These are phyloP conservation scores for Vanessa atalanta DNA, from an alignment of 1,140 invertebrate genomes.

Conservation along the genomic window DNA sequence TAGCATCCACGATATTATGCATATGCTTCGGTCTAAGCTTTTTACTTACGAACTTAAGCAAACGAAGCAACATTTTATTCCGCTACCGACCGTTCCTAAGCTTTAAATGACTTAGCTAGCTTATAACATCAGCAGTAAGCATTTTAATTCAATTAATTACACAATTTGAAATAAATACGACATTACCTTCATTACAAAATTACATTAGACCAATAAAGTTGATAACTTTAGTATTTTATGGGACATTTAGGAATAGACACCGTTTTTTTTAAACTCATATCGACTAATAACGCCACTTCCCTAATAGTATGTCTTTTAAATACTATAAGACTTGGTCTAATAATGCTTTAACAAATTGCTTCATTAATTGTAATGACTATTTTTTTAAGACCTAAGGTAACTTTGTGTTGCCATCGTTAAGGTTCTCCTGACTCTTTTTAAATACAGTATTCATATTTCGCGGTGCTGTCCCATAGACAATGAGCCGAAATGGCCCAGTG, in stretches of 20 bases:
- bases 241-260: neutral
- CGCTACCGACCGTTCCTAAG: neutral
- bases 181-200: slow-evolving; percentile 14
- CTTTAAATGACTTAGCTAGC: neutral
- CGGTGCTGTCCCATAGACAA: too few species aligned
- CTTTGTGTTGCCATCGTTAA: too few species aligned
- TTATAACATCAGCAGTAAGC: neutral
- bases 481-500: too few species aligned
- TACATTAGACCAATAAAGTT: neutral
- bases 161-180: neutral
- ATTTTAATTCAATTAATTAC: slow-evolving; percentile 7
- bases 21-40: slow-evolving; percentile 27
- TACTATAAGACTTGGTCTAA: too few species aligned
- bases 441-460: too few species aligned
- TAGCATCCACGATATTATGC: slow-evolving; percentile 44
- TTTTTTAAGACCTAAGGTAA: too few species aligned
- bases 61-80: slow-evolving; percentile 5
- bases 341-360: too few species aligned
- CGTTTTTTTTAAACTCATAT: too few species aligned
- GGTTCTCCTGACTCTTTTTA: too few species aligned
- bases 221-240: neutral
- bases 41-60: neutral
- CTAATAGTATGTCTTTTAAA: too few species aligned
- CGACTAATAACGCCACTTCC: too few species aligned
- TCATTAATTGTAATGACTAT: too few species aligned